Evolutionary conservation across 2,797 vertebrate genomes (phyloP).

Genomic region (Hafferia zeledoni): DNA sequence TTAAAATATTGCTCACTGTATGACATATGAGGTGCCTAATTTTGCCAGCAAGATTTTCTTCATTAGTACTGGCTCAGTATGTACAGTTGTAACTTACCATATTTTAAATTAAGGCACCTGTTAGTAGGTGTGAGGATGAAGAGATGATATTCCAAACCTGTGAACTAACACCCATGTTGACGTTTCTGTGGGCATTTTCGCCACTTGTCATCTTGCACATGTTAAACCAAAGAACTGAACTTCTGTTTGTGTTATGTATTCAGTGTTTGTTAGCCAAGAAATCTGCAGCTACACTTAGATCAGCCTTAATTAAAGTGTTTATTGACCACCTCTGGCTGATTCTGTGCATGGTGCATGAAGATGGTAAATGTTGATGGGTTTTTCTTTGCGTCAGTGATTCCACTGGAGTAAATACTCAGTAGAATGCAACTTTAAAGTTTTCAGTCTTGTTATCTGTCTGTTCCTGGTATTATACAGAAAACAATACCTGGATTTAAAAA

Average conservation of each 20-base stretch:
- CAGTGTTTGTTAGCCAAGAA: conserved; percentile 6
- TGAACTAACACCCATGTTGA: conserved; percentile 26
- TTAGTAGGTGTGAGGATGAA: conserved; percentile 45
- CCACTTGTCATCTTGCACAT: not conserved
- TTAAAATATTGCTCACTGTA: not conserved
- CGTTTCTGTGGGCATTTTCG: conserved; percentile 37
- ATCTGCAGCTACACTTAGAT: conserved; percentile 2
- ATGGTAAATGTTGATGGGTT: not conserved
- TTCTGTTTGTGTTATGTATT: not conserved
- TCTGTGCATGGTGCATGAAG: not conserved
- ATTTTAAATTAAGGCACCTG: conserved; percentile 50
- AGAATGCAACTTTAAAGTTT: not conserved
- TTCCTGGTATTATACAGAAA: not conserved
- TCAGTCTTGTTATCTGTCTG: not conserved
- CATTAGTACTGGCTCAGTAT: conserved; percentile 23
- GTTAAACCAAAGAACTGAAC: not conserved
- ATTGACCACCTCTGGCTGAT: not conserved
- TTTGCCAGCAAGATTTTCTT: conserved; percentile 41
- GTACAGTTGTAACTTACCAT: not conserved
- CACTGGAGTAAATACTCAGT: not conserved
- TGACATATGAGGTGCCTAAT: not conserved
- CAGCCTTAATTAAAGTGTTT: not conserved
- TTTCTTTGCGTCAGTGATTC: not conserved
- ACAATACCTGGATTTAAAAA: not conserved
- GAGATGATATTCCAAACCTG: conserved; percentile 26